Percentiles rank a stretch among this genome's conserved stretches.
Conservation (phyloP, 1,140 invertebrate species). For the Apolygus lucorum region DNA sequence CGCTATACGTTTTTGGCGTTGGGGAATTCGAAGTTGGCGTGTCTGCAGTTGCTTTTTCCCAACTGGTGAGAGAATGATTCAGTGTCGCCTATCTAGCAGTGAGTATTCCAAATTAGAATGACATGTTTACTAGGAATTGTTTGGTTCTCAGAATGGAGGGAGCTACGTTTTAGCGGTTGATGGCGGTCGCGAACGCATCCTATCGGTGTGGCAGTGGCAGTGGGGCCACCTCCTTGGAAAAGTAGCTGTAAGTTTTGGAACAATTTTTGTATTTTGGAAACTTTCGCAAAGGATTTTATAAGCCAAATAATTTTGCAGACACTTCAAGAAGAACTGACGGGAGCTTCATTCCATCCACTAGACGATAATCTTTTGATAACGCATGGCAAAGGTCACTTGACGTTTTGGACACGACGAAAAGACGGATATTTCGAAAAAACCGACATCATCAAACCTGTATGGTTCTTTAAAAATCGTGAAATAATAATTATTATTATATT, state of each 20-base stretch:
- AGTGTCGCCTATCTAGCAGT: too few species aligned
- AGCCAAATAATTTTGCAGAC: constrained; percentile 55
- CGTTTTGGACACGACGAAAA: constrained; percentile 84
- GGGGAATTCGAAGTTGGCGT: constrained; percentile 85
- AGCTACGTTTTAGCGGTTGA: constrained; percentile 79
- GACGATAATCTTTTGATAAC: constrained; percentile 89
- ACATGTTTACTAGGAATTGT: too few species aligned
- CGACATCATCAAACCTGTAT: constrained; percentile 74
- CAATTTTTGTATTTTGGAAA: too few species aligned
- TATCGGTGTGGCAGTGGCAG: constrained; percentile 84
- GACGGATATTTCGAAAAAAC: constrained; percentile 81
- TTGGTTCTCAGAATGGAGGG: constrained; percentile 61
- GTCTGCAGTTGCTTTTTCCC: constrained; percentile 81
- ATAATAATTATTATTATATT: too few species aligned
- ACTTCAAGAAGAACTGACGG: constrained; percentile 77
- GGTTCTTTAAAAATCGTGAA: too few species aligned
- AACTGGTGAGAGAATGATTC: too few species aligned
- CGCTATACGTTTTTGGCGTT: constrained; percentile 84
- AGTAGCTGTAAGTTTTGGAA: constrained; percentile 61
- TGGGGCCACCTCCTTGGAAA: constrained; percentile 79
- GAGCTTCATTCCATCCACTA: constrained; percentile 83
- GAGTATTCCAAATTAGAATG: too few species aligned
- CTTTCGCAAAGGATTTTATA: too few species aligned
- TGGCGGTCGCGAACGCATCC: constrained; percentile 71
- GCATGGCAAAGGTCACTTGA: constrained; percentile 83